Evolutionary conservation across 2,888 invertebrate species (phyloP), one percentile per base, ranked within the genome.

Genomic region (Erebia palarica): DNA sequence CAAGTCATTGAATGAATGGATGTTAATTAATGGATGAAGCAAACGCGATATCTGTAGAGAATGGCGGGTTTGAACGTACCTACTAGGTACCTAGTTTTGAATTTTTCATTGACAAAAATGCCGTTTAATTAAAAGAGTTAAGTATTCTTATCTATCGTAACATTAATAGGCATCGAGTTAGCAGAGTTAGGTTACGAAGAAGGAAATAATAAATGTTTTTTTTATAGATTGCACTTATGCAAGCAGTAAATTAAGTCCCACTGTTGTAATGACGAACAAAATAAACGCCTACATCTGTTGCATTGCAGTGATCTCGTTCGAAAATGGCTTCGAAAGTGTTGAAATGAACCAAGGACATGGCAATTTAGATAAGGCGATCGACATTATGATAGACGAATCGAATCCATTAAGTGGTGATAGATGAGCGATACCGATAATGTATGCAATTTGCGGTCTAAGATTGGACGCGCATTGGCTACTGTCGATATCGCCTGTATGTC

Each of bases 321-420:
- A 69, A 75, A 75, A 76, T 67, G 61, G 74, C 69, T 75, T 76
- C 75, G 72, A 75, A 78, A 78, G 79, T 89, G 85, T 84, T 82
- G 86, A 84, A 86, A 86, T 76, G 75, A 79, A 75, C 72, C 80
- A 89, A 86, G 87, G 87, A 87, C 86, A 78, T 75, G 49, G 78
- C 80, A 82, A 87, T 86, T 86, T 82, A 86, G 89, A 89, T 89
- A 85, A 83, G 74, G 63, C 77, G 80, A 78, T 83, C 80, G 82
- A 84, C 82, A 80, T 80, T 83, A 81, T 79, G 85, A 87, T 85
- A 84, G 81, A 80, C 79, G 80, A 79, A 84, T 81, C 81, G 82
- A 84, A 82, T 81, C 85, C 82, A 88, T 87, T 88, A 86, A 80
- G 74, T 75, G 74, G 76, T 85, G 86, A 86, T 86, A 77, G 77